These are phyloP conservation scores for Euwallacea fornicatus DNA, from an alignment of 1,140 invertebrate species.

Conservation along the genomic window DNA sequence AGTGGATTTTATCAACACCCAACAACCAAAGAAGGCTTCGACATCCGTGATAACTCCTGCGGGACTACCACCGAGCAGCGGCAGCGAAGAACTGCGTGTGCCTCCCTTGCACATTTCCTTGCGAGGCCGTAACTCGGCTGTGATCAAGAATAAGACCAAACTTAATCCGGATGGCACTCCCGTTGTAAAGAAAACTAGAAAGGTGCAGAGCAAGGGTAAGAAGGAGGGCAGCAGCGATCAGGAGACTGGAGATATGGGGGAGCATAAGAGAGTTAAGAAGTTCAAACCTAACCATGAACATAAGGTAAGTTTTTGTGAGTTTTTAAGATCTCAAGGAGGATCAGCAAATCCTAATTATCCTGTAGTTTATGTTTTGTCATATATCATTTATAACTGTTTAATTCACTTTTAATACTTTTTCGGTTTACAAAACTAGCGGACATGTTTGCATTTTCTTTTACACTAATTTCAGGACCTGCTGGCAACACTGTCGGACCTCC, in stretches of 20 bases:
- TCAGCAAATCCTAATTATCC: too few relatives aligned
- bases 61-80: constrained; percentile 42
- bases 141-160: constrained; percentile 72
- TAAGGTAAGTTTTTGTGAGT: constrained; percentile 22
- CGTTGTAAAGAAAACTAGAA: constrained; percentile 49
- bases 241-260: constrained; percentile 23
- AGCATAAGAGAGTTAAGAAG: constrained; percentile 49
- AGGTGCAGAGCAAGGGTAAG: constrained; percentile 54
- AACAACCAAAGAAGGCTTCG: constrained; percentile 54
- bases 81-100: constrained; percentile 71
- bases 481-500: constrained; percentile 30
- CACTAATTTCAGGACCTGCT: constrained; percentile 30
- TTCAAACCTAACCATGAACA: constrained; percentile 54
- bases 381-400: too few relatives aligned
- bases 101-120: constrained; percentile 88
- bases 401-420: neutral
- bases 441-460: neutral
- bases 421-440: neutral
- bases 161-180: constrained; percentile 46
- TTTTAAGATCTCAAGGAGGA: too few relatives aligned
- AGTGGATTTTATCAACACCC: constrained; percentile 71
- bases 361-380: too few relatives aligned
- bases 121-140: constrained; percentile 81
- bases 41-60: constrained; percentile 50
- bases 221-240: constrained; percentile 32